A percentile compares a stretch with the other conserved stretches of the same genome.
These are phyloP conservation scores for Helicorthomorpha holstii DNA, from an alignment of 1,140 invertebrate species.

Conservation along the genomic window DNA sequence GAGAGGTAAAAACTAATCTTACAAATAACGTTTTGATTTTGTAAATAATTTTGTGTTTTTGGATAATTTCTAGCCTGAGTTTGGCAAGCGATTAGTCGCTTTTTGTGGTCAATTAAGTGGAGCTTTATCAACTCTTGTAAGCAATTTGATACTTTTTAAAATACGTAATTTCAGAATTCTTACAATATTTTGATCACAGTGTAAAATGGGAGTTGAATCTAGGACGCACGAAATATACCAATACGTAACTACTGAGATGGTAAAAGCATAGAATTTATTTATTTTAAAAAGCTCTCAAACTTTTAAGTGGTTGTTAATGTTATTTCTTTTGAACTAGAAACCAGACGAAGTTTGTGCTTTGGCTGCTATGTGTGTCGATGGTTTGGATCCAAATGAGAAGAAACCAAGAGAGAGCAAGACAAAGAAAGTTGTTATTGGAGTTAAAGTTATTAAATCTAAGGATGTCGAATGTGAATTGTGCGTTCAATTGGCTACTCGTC, in stretches of 20 bases:
- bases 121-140: no score
- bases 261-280: neutral
- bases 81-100: no score
- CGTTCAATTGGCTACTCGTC: constrained; percentile 55
- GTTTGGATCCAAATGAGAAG: neutral
- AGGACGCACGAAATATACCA: constrained; percentile 50
- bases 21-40: no score
- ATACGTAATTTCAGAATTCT: no score
- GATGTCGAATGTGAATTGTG: constrained; percentile 70
- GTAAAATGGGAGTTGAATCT: constrained; percentile 46
- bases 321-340: constrained; percentile 15
- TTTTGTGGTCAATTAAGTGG: no score
- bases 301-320: neutral
- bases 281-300: neutral
- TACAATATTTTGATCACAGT: no score
- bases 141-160: no score
- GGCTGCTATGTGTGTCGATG: constrained; percentile 43
- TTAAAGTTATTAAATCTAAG: constrained; percentile 10
- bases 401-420: neutral
- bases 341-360: constrained; percentile 49
- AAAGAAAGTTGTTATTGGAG: neutral
- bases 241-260: constrained; percentile 39
- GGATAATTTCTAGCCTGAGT: no score
- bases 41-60: no score
- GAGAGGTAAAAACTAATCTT: no score